A percentile compares a stretch with the other conserved stretches of the same genome.
Conservation (phyloP, 2,113 vertebrate genomes). For the Bubo scandiacus region DNA sequence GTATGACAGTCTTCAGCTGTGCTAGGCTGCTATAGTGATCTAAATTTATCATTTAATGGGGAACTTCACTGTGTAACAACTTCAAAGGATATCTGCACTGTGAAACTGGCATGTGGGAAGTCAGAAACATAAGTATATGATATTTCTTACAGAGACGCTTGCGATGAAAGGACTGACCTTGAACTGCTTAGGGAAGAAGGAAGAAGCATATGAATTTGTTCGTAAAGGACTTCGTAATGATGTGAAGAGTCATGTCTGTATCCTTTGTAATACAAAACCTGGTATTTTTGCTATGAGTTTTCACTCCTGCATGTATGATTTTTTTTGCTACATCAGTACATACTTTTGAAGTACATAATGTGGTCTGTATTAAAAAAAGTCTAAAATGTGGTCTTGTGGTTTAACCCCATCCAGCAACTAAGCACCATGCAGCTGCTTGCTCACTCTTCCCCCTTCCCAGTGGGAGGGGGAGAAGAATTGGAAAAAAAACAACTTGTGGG, state of each 20-base stretch:
- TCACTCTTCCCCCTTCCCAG: too few relatives aligned
- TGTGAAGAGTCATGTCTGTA: conserved; percentile 84
- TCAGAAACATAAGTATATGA: not conserved
- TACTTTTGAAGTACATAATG: not conserved
- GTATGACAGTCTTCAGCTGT: not conserved
- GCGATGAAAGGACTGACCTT: conserved; percentile 83
- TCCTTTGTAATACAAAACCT: conserved; percentile 65
- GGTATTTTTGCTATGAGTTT: not conserved
- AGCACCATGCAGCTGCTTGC: too few relatives aligned
- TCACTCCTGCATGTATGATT: not conserved
- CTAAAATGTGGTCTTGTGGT: not conserved
- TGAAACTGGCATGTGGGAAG: not conserved
- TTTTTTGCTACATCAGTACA: not conserved
- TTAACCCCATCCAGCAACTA: too few relatives aligned
- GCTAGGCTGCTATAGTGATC: not conserved
- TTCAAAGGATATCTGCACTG: not conserved
- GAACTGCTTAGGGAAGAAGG: conserved; percentile 83
- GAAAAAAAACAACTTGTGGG: too few relatives aligned
- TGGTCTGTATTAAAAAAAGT: not conserved
- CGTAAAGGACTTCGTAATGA: conserved; percentile 81
- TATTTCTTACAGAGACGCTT: conserved; percentile 77
- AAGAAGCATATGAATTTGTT: conserved; percentile 80
- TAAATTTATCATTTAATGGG: not conserved
- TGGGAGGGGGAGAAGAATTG: too few relatives aligned
- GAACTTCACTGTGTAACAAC: not conserved